Base-by-base conservation (phyloP, 2,797 vertebrate species). In the Enteromius unitaeniatus region DNA sequence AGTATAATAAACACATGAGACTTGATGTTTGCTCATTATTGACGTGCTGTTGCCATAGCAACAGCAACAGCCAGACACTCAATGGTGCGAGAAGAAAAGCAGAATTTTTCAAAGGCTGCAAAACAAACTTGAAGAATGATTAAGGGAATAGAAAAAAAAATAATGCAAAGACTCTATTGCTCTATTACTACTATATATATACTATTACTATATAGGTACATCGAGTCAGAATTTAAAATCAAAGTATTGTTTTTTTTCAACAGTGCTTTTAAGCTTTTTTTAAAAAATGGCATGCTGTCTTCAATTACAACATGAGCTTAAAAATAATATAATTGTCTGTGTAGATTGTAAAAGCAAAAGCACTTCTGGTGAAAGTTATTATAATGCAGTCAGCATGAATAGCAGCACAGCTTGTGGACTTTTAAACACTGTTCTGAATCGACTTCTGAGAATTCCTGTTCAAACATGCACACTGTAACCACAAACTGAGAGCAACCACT, bases 21-120 rank as follows among this genome's bases (percentile, higher is more conserved):
- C 73, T 83, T 83, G 62, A 83, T 83, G 82, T 78, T 84, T 78
- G 74, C 74, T 78, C 65, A 78, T 84, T 84, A 84, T 84, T 84
- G 82, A 78, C 42, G 9, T 70, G 75, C 65, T 13, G 65, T 78
- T 78, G 15, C 75, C 51, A 70, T 78, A 78, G 82, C 28, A 78
- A 78, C 82, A 62, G 64, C 45, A 68, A 26, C 62, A 26, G 53
- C 14, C 53, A 78, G 75, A 47, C 74, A 47, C 62, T 76, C 23
- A 81, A 19, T 64, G 40, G 23, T 49, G 70, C 26, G 13, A 55
- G 34, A 67, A 26, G 47, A 15, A 58, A 60, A 76, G 34, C 74
- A 42, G 74, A 60, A 42, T 10, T 8, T 58, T 76, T 76, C 74
- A 76, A 26, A 76, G 51, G 74, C n/a, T 58, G 53, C 40, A n/a